Evolutionary conservation across 2,888 invertebrate genomes (phyloP).

Genomic region (Cantharis rufa): DNA sequence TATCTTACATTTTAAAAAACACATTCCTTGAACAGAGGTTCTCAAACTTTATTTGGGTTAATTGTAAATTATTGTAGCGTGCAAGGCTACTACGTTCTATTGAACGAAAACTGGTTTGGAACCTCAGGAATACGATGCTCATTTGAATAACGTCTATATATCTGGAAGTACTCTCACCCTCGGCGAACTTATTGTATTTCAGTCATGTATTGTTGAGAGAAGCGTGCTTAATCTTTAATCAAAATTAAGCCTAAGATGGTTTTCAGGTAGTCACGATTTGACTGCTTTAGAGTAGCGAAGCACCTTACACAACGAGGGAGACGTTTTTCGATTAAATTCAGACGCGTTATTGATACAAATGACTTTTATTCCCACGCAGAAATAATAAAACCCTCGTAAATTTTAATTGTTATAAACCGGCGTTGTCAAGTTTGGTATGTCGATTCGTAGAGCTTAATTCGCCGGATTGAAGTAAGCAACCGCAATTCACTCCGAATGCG

Average conservation of each 20-base stretch:
- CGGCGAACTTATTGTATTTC: background rate
- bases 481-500: background rate
- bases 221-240: constrained; percentile 1
- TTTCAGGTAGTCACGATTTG: background rate
- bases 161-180: background rate
- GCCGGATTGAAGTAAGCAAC: background rate
- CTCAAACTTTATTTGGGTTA: background rate
- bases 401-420: background rate
- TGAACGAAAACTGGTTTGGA: background rate
- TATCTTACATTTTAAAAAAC: background rate
- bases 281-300: background rate
- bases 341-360: background rate
- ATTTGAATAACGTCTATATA: background rate
- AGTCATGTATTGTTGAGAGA: background rate
- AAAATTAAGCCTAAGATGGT: background rate
- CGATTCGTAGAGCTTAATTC: background rate
- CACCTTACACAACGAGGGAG: background rate
- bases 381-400: background rate
- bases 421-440: background rate
- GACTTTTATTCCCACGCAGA: background rate
- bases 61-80: no score
- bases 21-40: background rate
- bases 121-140: background rate
- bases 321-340: background rate
- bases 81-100: no score